Base-by-base conservation (phyloP, 2,888 invertebrate genomes). In the Ennomos quercinarius region DNA sequence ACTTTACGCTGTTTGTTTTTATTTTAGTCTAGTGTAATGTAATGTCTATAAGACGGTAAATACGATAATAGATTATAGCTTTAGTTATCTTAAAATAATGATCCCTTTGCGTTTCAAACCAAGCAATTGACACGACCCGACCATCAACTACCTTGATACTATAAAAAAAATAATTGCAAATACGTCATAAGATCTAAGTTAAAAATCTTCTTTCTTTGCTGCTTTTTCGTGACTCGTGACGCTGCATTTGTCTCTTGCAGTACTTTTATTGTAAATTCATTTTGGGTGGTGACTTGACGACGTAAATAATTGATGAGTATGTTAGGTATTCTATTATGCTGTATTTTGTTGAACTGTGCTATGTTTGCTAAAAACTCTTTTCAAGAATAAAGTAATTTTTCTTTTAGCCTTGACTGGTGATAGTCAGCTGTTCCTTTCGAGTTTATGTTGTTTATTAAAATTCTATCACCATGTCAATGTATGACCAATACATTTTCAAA, bases 221-320 rank as follows among this genome's bases (percentile, higher is more conserved):
- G 37, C 41, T 27, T 54, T 40, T 17, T 17, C 17, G 17, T 17
- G 17, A 17, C 10, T 41, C 39, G 38, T 45, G 53, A 40, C 39
- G 38, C 45, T 47, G 54, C 41, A 47, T 54, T 54, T 17, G 37
- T 51, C n/a, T 13, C 9, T 10, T 36, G 46, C 34, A 34, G 39
- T 13, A 50, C 41, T 42, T 11, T 39, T 11, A 54, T 54, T 46
- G 12, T 47, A 13, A 11, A 54, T 46, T 54, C 40, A 46, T 53
- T 53, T 53, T n/a, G n/a, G 45, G 37, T 39, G n/a, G 11, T 39
- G n/a, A 34, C 34, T n/a, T 51, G 34, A 39, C 34, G 1, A n/a
- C 17, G 36, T 27, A 39, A 35, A 36, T 37, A n/a, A 0, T 11
- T 34, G 9, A 42, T 10, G 41, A 4, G 9, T 42, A 10, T 39